These are phyloP conservation scores for Mustelus asterias DNA, from an alignment of 2,113 vertebrate genomes.

Conservation along the genomic window DNA sequence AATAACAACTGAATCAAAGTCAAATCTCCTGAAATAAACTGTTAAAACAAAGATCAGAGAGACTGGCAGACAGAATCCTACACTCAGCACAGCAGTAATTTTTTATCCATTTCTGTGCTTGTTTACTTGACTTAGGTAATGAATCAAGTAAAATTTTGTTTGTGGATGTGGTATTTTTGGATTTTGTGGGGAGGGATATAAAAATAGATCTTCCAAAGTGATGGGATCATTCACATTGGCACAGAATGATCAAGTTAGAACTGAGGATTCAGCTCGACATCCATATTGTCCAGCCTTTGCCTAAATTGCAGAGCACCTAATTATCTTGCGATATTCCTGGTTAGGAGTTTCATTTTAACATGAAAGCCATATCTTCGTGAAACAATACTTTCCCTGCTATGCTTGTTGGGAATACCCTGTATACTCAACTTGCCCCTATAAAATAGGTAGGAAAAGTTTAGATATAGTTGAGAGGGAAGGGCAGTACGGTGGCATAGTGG, in stretches of 20 bases:
- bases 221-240: neutral
- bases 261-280: neutral
- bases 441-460: neutral
- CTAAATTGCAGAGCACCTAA: neutral
- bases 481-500: no score
- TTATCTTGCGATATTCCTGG: neutral
- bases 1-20: neutral
- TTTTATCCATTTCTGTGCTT: neutral
- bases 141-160: neutral
- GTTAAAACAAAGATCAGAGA: neutral
- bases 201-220: neutral
- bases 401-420: neutral
- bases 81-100: neutral
- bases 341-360: neutral
- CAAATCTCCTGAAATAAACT: neutral
- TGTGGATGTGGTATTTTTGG: neutral
- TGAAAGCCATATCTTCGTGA: neutral
- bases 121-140: neutral
- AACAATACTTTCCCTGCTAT: neutral
- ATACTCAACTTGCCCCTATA: neutral
- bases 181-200: neutral
- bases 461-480: neutral
- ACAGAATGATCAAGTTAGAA: neutral
- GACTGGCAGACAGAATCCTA: neutral
- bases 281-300: neutral